A percentile compares a stretch with the other conserved stretches of the same genome.
Conservation (phyloP, 2,888 invertebrate genomes). For the Drosophila niveifrons region DNA sequence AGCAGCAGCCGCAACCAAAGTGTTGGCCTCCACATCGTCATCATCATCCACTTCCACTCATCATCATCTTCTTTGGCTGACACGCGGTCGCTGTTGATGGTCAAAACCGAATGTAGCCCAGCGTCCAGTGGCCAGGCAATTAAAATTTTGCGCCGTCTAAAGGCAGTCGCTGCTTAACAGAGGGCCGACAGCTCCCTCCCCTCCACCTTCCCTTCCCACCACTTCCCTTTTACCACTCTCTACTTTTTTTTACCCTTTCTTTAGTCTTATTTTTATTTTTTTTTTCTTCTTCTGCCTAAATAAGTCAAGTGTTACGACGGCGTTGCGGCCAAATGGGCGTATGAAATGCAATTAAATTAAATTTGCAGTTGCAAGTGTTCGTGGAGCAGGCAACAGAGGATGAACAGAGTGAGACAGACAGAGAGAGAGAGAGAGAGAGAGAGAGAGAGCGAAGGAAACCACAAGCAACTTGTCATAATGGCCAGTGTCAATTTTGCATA, state of each 20-base stretch:
- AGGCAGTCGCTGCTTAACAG: conserved; percentile 52
- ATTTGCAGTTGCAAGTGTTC: conserved; percentile 74
- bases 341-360: conserved; percentile 81
- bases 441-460: conserved; percentile 2
- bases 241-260: neutral
- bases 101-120: conserved; percentile 64
- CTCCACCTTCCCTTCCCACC: neutral
- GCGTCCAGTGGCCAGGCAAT: conserved; percentile 68
- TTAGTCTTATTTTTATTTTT: neutral
- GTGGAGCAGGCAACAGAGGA: conserved; percentile 44
- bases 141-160: conserved; percentile 70
- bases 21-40: conserved; percentile 46
- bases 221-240: too few relatives aligned
- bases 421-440: neutral
- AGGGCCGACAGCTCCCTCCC: conserved; percentile 19
- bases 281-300: conserved; percentile 57
- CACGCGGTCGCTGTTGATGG: conserved; percentile 51
- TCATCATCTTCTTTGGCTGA: conserved; percentile 36
- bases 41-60: conserved; percentile 14
- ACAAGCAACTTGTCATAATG: conserved; percentile 70
- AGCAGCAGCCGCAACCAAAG: conserved; percentile 46
- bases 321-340: conserved; percentile 78
- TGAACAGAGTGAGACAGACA: conserved; percentile 14
- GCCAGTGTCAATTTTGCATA: conserved; percentile 75
- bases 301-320: conserved; percentile 75